Base-by-base conservation (phyloP, 2,113 vertebrate species). In the Myxocyprinus asiaticus region DNA sequence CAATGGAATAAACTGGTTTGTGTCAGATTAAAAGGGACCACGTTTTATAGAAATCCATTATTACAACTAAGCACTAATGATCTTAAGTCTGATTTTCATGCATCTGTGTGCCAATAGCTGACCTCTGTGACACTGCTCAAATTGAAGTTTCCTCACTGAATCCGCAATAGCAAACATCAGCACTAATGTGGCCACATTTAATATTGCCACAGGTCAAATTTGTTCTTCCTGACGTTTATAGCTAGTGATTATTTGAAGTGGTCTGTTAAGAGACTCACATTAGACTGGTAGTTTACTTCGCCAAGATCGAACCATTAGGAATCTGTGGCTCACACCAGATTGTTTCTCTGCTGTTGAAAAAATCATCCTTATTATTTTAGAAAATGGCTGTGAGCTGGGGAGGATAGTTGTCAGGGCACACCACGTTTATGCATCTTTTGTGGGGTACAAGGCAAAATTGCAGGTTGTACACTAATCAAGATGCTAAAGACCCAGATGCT, bases 351-450 rank as follows among this genome's bases (percentile, higher is more conserved):
- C 59, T 78, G 78, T 80, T 86, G 65, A 83, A 86, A 82, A 88
- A 88, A 88, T 85, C 48, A n/a, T 33, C 22, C 73, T 58, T 79
- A 83, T 82, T 78, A 81, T 84, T 88, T 65, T 81, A 85, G 66
- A 87, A 90, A 88, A 88, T 86, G 86, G 81, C 78, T 81, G 66
- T 0, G 76, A 81, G 64, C 51, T 67, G 9, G 58, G 53, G 83
- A 85, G 80, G 7, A 77, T 71, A 61, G 79, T 78, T 84, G 81
- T 80, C 82, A 42, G 61, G 65, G 47, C 51, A 81, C 22, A 33
- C 42, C 77, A 66, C 15, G 50, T 87, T 86, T 87, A 75, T 82
- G 73, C 78, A 84, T 67, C 14, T 69, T 81, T 87, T 33, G 53
- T 79, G 76, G 81, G 85, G 77, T 47, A 59, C 48, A 68, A 84